Evolutionary conservation across 2,888 invertebrate species (phyloP), one percentile per base, ranked within the genome.

Genomic region (Drosophila percnosoma): DNA sequence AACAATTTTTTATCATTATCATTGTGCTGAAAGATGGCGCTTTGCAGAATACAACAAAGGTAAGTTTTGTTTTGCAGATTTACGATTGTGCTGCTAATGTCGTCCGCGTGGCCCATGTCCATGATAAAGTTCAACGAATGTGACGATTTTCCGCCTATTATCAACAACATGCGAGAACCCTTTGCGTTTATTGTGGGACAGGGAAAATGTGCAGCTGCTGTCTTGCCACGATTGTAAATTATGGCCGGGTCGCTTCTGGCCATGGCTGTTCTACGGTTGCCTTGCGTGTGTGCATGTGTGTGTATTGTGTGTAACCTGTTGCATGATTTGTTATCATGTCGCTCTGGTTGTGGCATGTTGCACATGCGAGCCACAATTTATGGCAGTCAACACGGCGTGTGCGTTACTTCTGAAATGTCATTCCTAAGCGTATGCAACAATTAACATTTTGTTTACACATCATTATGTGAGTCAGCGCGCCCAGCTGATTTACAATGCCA

Each of bases 131-230:
- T 69, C 73, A 65, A 72, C 66, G 75, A 78, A 87, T 87, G 75
- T 75, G 79, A 86, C 77, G 88, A 89, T 88, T 88, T 88, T 87
- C 80, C 78, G 88, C 88, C 81, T 83, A 89, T 89, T 87, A 89
- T 83, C 83, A 74, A 55, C 73, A 69, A 55, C 45, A 64, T 58
- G 55, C 27, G 27, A 29, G n/a, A 61, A 69, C 68, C 49, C 71
- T 62, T 64, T 52, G 70, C 61, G 65, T 87, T 87, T 84, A 86
- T 86, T 75, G 85, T 75, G 68, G 63, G 66, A 75, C 76, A 79
- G 80, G 87, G 88, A 85, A 87, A 82, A 69, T 66, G 61, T 73
- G 76, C 87, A 87, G 86, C 86, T 89, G 89, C 76, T 78, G 72
- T 45, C 13, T 21, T 42, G 60, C 49, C 45, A 64, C 36, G 70